Percentiles rank a stretch among this genome's conserved stretches.
Evolutionary conservation across 2,888 invertebrate species (phyloP).

Genomic region (Ceratothoa steindachneri): DNA sequence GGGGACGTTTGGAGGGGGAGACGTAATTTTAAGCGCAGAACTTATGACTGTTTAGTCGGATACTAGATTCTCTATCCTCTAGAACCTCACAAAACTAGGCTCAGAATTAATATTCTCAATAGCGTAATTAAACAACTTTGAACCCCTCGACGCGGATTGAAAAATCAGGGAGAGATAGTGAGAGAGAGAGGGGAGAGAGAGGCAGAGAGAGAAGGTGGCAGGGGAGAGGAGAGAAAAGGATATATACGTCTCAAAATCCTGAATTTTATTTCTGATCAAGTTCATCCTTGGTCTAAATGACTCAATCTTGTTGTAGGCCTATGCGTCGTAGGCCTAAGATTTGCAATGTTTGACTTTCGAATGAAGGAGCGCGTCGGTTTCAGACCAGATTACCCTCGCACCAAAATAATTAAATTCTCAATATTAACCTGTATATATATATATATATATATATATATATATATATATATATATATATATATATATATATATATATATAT

Average conservation of each 20-base stretch:
- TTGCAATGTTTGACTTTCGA: neutral
- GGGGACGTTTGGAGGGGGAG: too few species aligned
- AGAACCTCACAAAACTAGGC: too few species aligned
- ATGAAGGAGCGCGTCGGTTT: neutral
- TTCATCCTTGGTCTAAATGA: too few species aligned
- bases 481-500: neutral
- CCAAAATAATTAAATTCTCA: neutral
- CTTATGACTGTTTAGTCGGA: too few species aligned
- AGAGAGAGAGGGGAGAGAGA: neutral
- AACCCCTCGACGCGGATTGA: too few species aligned
- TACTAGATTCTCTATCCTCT: too few species aligned
- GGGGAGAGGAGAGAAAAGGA: neutral
- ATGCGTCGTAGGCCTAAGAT: neutral
- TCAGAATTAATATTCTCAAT: too few species aligned
- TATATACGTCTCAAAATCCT: too few species aligned
- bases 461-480: neutral
- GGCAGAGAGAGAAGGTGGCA: neutral
- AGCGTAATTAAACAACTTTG: too few species aligned
- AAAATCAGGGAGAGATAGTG: neutral
- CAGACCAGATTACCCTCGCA: neutral
- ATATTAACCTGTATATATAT: neutral
- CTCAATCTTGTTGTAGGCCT: too few species aligned
- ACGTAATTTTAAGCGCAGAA: too few species aligned
- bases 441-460: neutral
- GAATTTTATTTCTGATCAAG: too few species aligned